Evolutionary conservation across 2,113 vertebrate species (phyloP).

Genomic region (Thunnus thynnus): DNA sequence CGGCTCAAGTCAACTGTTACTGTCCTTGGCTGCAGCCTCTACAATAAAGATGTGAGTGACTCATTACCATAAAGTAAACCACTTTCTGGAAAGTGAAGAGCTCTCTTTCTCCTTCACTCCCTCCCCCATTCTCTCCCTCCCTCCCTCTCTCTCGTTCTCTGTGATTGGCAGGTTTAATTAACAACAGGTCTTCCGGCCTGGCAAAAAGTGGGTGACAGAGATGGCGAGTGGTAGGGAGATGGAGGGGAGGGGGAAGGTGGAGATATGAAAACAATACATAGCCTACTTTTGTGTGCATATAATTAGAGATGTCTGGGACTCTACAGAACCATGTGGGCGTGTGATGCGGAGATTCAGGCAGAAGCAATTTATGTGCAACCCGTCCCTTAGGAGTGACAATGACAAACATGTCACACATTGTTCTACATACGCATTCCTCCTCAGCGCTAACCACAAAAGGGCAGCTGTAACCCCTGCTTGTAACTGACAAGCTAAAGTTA

Average conservation of each 20-base stretch:
- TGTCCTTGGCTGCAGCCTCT: constrained; percentile 40
- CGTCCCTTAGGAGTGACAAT: constrained; percentile 45
- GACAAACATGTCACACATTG: constrained; percentile 58
- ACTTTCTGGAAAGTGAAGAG: constrained; percentile 21
- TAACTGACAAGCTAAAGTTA: neutral
- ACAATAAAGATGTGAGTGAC: constrained; percentile 55
- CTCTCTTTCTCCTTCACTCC: neutral
- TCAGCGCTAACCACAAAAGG: neutral
- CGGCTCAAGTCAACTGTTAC: constrained; percentile 37
- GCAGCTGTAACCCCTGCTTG: neutral
- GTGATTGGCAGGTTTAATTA: constrained; percentile 80
- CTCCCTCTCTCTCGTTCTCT: constrained; percentile 9
- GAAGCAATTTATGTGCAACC: constrained; percentile 53
- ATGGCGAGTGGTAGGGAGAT: constrained; percentile 21
- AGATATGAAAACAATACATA: constrained; percentile 71
- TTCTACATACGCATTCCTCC: constrained; percentile 36
- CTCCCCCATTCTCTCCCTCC: neutral
- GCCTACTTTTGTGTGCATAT: constrained; percentile 73
- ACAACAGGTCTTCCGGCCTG: constrained; percentile 60
- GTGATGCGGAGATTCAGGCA: constrained; percentile 33
- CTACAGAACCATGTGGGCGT: constrained; percentile 23
- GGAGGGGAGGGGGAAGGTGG: neutral
- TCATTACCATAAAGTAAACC: constrained; percentile 56
- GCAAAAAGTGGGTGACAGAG: constrained; percentile 65
- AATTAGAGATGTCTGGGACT: constrained; percentile 71